These are phyloP conservation scores for Zhengitettix transpicula DNA, from an alignment of 2,888 invertebrate species.

Conservation along the genomic window DNA sequence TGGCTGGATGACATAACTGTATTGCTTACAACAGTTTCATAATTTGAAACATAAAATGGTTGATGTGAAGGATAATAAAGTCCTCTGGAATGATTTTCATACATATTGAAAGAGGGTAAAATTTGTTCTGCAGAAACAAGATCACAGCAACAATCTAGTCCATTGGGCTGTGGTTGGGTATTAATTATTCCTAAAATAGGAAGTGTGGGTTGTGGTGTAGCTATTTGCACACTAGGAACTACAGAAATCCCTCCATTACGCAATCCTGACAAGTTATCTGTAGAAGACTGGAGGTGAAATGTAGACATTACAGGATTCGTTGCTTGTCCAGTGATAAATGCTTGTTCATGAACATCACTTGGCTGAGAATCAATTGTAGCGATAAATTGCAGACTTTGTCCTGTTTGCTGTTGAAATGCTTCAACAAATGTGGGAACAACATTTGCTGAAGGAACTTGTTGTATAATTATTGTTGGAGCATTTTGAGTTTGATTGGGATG, in stretches of 20 bases:
- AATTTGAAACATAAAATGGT: constrained; percentile 50
- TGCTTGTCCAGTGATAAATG: constrained; percentile 18
- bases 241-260: constrained; percentile 25
- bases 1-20: constrained; percentile 82
- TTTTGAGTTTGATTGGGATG: constrained; percentile 20
- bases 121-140: constrained; percentile 39
- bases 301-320: constrained; percentile 20
- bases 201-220: constrained; percentile 26
- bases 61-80: constrained; percentile 40
- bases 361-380: constrained; percentile 47
- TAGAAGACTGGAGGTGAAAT: constrained; percentile 22
- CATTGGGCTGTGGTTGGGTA: constrained; percentile 24
- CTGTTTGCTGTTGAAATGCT: constrained; percentile 48
- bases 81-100: constrained; percentile 32
- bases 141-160: constrained; percentile 32
- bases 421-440: constrained; percentile 48
- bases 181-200: constrained; percentile 37
- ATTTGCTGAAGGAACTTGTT: constrained; percentile 42
- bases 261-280: constrained; percentile 22
- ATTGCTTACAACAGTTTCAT: constrained; percentile 75
- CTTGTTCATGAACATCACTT: constrained; percentile 22
- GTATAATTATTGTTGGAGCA: constrained; percentile 50
- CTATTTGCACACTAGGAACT: constrained; percentile 18
- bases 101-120: constrained; percentile 44
- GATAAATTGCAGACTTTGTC: constrained; percentile 60